phyloP scores from a whole-genome alignment of 2,797 vertebrate species.

The Lycodopsis pacificus region DNA sequence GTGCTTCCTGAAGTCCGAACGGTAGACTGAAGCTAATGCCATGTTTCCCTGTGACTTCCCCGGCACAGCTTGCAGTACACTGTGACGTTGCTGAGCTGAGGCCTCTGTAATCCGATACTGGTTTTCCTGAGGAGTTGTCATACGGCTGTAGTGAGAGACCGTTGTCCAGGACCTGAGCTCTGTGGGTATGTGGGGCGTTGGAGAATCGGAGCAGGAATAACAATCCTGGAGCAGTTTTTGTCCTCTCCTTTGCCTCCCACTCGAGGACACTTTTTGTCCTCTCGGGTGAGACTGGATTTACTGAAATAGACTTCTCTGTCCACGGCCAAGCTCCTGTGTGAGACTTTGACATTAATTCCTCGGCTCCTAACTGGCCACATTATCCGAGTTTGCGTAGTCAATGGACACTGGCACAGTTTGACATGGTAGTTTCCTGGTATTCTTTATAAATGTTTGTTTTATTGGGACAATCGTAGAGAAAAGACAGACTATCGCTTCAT shows the following conservation, averaged over 20 bases:
- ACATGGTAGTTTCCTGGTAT: background rate
- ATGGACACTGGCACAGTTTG: background rate
- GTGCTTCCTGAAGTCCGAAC: background rate
- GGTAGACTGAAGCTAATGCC: background rate
- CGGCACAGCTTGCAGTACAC: background rate
- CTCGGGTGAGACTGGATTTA: background rate
- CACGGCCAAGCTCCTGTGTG: background rate
- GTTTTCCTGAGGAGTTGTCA: conserved; percentile 26
- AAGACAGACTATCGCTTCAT: too few relatives aligned
- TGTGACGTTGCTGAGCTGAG: background rate
- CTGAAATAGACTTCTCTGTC: background rate
- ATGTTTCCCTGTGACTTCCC: background rate
- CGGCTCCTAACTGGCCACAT: background rate
- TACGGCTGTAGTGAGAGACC: conserved; percentile 9
- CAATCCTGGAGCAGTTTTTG: background rate
- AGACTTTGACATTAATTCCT: background rate
- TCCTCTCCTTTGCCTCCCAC: background rate
- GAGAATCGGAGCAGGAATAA: conserved; percentile 40
- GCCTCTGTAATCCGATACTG: conserved; percentile 39
- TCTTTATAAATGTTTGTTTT: too few relatives aligned
- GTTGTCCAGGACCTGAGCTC: conserved; percentile 22
- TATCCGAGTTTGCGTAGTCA: background rate
- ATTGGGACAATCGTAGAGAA: too few relatives aligned
- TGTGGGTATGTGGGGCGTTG: background rate
- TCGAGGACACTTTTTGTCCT: background rate